Base-by-base conservation (phyloP, 2,113 vertebrate species). In the Opisthocomus hoazin region DNA sequence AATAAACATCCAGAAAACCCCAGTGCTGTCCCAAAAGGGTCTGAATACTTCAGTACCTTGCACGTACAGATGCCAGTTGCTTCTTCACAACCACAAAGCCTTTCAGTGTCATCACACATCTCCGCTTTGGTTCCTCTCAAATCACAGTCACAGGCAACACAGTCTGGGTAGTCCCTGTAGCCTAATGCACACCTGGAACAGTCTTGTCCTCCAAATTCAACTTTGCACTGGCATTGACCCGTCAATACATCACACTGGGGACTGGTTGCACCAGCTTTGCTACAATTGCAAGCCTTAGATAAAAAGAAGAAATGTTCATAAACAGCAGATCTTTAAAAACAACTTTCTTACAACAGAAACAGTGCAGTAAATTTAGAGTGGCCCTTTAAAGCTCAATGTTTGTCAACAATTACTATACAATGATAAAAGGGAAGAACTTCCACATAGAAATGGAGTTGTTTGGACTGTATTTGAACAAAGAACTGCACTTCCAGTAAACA, bases 71-170 rank as follows among this genome's bases (percentile, higher is more conserved):
- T 19, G 2, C 99, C 99, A 0, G 96, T 97, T 71, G 97, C 95
- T 54, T 97, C 97, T 46, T 95, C 93, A 89, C 99, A 99, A 43
- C 95, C 97, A 94, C 99, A 99, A 45, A 98, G 93, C 69, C 98
- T 98, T 84, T 92, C 94, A 3, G 95, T 88, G 16, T 29, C 66
- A 70, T 98, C 98, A 76, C 99, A 99, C 32, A 77, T 98, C 24
- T 98, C 97, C 0, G 68, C 92, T 45, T 95, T 92, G 1, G 99
- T 99, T 80, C 99, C 99, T 6, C 96, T 97, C 11, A 68, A 23
- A 75, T 99, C 98, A 50, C 99, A 99, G 89, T 98, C 97, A 81
- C 99, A 99, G 20, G 98, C 93, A 20, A 97, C 93, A 66, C 99
- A 99, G 68, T 98, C 95, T 0, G 99, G 99, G 95, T 99, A 99